Conservation (phyloP, 2,113 vertebrate genomes). For the Calyptomena viridis region DNA sequence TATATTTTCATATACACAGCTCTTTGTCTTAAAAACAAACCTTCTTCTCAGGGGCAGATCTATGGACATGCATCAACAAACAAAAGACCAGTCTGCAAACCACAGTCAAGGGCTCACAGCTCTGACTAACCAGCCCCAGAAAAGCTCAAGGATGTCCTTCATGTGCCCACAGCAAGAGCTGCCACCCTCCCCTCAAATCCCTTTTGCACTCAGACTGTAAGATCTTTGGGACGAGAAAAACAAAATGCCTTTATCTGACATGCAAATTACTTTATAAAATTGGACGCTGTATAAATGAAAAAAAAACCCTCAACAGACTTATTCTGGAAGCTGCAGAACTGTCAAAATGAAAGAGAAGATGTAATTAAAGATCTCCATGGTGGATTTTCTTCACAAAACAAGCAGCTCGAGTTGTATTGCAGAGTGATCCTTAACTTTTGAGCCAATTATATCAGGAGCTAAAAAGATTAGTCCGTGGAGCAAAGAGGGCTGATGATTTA, state of each 20-base stretch:
- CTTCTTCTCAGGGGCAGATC: background rate
- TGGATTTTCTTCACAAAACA: background rate
- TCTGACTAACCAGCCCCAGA: background rate
- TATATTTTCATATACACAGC: background rate
- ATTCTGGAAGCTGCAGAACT: background rate
- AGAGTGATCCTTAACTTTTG: background rate
- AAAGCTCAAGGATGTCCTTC: background rate
- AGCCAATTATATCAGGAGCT: background rate
- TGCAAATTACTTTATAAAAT: background rate
- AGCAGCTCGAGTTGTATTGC: background rate
- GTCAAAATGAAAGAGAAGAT: background rate
- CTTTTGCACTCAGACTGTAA: background rate
- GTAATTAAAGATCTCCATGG: background rate
- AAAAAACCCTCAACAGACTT: background rate
- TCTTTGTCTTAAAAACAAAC: background rate
- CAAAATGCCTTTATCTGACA: background rate
- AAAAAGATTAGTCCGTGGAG: background rate
- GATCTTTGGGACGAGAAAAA: background rate
- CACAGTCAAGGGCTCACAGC: background rate
- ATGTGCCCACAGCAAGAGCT: background rate
- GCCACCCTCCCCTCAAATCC: background rate
- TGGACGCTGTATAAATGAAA: background rate
- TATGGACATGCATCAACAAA: background rate
- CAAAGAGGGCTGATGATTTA: background rate
- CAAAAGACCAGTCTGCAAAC: background rate